A percentile compares a stretch with the other conserved stretches of the same genome.
Evolutionary conservation across 2,888 invertebrate species (phyloP).

Genomic region (Meiosimyza decipiens): DNA sequence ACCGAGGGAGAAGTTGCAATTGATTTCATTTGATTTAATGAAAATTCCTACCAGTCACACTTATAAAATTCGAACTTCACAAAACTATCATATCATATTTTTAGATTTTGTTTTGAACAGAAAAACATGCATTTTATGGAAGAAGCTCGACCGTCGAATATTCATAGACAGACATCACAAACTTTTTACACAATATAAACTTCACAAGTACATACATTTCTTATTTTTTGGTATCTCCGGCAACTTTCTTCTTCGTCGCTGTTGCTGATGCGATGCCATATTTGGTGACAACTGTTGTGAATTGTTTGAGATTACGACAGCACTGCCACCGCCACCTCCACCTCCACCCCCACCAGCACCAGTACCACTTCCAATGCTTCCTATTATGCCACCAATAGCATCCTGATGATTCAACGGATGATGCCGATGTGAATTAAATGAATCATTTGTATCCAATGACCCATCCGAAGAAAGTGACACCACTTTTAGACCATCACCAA

Average conservation of each 20-base stretch:
- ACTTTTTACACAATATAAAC: neutral
- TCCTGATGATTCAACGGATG: constrained; percentile 62
- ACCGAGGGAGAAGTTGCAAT: too few species aligned
- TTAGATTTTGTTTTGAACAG: too few species aligned
- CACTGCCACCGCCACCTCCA: constrained; percentile 37
- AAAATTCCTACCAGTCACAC: too few species aligned
- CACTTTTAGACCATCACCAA: constrained; percentile 66
- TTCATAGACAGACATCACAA: too few species aligned
- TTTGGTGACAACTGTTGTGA: constrained; percentile 42
- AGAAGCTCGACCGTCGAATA: too few species aligned
- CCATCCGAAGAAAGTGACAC: constrained; percentile 61
- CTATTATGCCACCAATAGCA: constrained; percentile 58
- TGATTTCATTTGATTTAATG: too few species aligned
- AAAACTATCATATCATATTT: too few species aligned
- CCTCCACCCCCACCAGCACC: constrained; percentile 25
- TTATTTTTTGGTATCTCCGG: constrained; percentile 92
- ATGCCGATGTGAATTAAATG: constrained; percentile 61
- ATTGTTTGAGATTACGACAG: constrained; percentile 41
- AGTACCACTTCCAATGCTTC: constrained; percentile 53
- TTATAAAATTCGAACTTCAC: too few species aligned
- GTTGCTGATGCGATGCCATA: constrained; percentile 37
- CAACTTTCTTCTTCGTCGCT: constrained; percentile 82
- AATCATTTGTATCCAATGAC: constrained; percentile 59
- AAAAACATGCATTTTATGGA: too few species aligned
- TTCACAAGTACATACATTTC: constrained; percentile 75